phyloP scores from a whole-genome alignment of 2,888 invertebrate genomes.

The Scotopteryx bipunctaria region DNA sequence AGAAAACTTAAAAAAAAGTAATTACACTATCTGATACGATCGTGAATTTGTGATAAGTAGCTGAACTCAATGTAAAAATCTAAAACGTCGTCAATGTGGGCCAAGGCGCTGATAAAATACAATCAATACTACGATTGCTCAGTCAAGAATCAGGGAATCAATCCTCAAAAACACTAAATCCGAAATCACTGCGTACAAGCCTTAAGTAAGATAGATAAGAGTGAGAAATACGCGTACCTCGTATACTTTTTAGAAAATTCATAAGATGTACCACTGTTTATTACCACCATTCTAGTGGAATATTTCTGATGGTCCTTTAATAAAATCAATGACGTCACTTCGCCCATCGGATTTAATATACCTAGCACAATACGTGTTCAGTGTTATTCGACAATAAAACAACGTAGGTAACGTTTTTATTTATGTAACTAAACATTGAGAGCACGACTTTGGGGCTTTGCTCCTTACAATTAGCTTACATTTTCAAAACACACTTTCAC shows the following conservation, averaged over 20 bases:
- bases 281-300: not conserved
- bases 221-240: too few species aligned
- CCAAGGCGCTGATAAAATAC: conserved; percentile 44
- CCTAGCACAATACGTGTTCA: conserved; percentile 6
- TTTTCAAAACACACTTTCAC: not conserved
- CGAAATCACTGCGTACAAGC: too few species aligned
- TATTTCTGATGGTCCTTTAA: conserved; percentile 11
- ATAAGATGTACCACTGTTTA: not conserved
- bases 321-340: conserved; percentile 16
- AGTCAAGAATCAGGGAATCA: conserved; percentile 26
- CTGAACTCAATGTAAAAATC: conserved; percentile 10
- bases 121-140: conserved; percentile 35
- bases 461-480: too few species aligned
- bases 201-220: too few species aligned
- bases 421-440: conserved; percentile 1
- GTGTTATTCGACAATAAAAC: conserved; percentile 8
- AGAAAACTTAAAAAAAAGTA: too few species aligned
- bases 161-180: too few species aligned
- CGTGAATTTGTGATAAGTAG: too few species aligned
- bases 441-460: too few species aligned
- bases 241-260: too few species aligned
- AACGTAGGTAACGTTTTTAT: not conserved
- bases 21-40: too few species aligned
- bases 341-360: conserved; percentile 15
- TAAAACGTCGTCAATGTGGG: conserved; percentile 33